A percentile compares a stretch with the other conserved stretches of the same genome.
Evolutionary conservation across 2,797 vertebrate species (phyloP).

Genomic region (Betta splendens): DNA sequence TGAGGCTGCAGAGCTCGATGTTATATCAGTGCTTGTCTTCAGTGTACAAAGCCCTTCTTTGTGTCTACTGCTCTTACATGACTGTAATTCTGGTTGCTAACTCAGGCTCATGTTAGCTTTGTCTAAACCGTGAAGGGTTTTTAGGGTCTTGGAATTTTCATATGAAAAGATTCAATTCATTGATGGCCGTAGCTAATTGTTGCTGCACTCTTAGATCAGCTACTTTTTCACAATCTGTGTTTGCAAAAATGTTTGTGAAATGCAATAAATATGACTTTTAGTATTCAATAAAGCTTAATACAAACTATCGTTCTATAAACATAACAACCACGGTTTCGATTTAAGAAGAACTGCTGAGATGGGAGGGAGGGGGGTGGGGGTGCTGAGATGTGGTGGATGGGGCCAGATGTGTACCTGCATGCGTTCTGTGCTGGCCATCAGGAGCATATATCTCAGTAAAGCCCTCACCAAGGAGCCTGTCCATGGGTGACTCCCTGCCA

Average conservation of each 20-base stretch:
- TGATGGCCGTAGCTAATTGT: too few relatives aligned
- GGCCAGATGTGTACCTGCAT: constrained; percentile 89
- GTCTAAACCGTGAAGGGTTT: neutral
- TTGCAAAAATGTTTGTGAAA: too few relatives aligned
- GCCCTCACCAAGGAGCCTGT: constrained; percentile 94
- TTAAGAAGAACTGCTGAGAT: neutral
- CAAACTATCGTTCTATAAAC: too few relatives aligned
- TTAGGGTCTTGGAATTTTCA: neutral
- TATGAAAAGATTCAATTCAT: neutral
- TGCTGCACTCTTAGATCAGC: too few relatives aligned
- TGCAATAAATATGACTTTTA: too few relatives aligned
- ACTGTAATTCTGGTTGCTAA: neutral
- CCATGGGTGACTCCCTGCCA: constrained; percentile 95
- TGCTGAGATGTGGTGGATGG: constrained; percentile 10
- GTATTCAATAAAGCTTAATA: too few relatives aligned
- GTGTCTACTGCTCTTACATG: neutral
- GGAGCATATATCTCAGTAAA: constrained; percentile 94
- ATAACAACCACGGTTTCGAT: neutral
- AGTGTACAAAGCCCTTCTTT: neutral
- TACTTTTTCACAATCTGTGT: too few relatives aligned
- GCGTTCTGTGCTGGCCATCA: constrained; percentile 90
- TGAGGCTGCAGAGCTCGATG: neutral
- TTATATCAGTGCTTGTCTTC: neutral
- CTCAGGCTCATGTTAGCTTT: neutral
- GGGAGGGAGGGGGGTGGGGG: neutral